Base-by-base conservation (phyloP, 2,888 invertebrate species). In the Eremobia ochroleuca region DNA sequence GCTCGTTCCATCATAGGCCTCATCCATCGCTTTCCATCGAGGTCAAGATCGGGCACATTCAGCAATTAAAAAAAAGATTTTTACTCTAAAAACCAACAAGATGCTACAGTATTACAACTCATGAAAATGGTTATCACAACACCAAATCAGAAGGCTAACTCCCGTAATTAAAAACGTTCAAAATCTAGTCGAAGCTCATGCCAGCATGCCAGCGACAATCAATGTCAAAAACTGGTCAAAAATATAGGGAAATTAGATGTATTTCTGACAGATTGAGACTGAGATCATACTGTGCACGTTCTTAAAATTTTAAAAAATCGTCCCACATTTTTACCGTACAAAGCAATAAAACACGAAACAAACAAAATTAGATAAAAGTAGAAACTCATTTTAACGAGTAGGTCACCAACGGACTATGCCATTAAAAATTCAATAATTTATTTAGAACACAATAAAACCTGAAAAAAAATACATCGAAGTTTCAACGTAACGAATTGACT, bases 401-500 rank as follows among this genome's bases (percentile, higher is more conserved):
- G 61, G 61, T 75, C 37, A 34, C n/a, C 25, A 62, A 21, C 43
- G 4, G 43, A 58, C 37, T 31, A 25, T 13, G 4, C 18, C 3
- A 58, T 11, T 43, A 65, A 40, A 52, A 34, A 0, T 11, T 25
- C 8, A 62, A 55, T 55, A 25, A 37, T 62, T 66, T 62, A 66
- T 66, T 79, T 52, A 58, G 4, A 9, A 34, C 34, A 31, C 0
- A 67, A 31, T 31, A 43, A 28, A 67, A 62, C 28, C 66, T 31
- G 6, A 59, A 43, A 70, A 40, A 61, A 55, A n/a, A 34, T 15
- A 40, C n/a, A 43, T 55, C 25, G 37, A 58, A 62, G 34, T 71
- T 74, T 79, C 76, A 73, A 31, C 37, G 21, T 72, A 73, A 85
- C 61, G 82, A 87, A 87, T 86, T 67, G 79, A 66, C 79, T 73